A percentile compares a stretch with the other conserved stretches of the same genome.
Evolutionary conservation across 1,140 invertebrate genomes (phyloP).

Genomic region (Musca domestica): DNA sequence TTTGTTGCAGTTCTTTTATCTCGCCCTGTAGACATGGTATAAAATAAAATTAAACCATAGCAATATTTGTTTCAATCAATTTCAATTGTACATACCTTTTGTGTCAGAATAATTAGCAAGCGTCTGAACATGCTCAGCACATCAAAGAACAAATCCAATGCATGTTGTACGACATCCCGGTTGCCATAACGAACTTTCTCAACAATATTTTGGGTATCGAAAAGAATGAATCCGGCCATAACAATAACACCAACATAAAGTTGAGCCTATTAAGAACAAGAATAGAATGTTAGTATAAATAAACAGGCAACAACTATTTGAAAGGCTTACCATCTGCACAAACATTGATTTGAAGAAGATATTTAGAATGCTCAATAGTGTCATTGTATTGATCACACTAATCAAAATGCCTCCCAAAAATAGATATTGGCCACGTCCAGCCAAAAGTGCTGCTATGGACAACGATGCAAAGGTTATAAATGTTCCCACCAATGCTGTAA

Average conservation of each 20-base stretch:
- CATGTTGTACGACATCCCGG: slow-evolving; percentile 89
- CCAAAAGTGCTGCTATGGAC: slow-evolving; percentile 80
- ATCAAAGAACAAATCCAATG: slow-evolving; percentile 88
- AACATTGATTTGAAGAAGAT: slow-evolving; percentile 81
- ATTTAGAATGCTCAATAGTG: slow-evolving; percentile 77
- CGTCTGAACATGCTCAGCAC: slow-evolving; percentile 88
- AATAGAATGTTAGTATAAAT: neutral
- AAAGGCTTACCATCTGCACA: slow-evolving; percentile 71
- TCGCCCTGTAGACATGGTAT: too few species aligned
- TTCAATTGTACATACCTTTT: slow-evolving; percentile 67
- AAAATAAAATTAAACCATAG: too few species aligned
- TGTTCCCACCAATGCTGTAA: slow-evolving; percentile 84
- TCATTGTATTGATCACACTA: slow-evolving; percentile 75
- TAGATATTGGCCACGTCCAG: slow-evolving; percentile 80
- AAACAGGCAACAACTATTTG: neutral
- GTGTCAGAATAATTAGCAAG: slow-evolving; percentile 81
- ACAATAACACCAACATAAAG: slow-evolving; percentile 84
- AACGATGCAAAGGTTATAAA: slow-evolving; percentile 88
- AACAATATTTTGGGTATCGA: slow-evolving; percentile 94
- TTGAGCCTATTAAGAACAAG: slow-evolving; percentile 61
- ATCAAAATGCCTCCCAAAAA: slow-evolving; percentile 80
- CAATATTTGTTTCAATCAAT: neutral
- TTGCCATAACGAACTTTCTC: slow-evolving; percentile 87
- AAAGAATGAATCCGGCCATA: slow-evolving; percentile 93
- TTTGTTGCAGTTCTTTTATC: too few species aligned